Percentiles rank a stretch among this genome's conserved stretches.
Conservation (phyloP, 2,888 invertebrate genomes). For the Oasisia sp. region DNA sequence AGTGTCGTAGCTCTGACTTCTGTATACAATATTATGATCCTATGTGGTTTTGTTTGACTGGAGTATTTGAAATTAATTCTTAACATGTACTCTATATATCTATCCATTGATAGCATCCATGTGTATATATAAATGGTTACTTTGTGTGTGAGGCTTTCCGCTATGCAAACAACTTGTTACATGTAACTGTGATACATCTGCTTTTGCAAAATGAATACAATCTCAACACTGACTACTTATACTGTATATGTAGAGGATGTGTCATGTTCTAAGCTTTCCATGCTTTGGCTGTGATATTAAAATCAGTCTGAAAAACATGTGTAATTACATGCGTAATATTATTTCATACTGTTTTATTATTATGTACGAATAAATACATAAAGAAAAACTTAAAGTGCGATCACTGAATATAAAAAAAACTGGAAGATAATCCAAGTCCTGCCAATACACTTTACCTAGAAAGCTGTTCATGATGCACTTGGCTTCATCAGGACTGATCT, state of each 20-base stretch:
- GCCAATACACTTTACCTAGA: conserved; percentile 42
- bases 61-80: not conserved
- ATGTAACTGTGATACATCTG: not conserved
- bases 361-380: not conserved
- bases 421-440: not conserved
- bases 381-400: too few species aligned
- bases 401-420: not conserved
- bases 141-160: not conserved
- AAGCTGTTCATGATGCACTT: conserved; percentile 60
- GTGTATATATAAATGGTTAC: not conserved
- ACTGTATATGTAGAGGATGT: not conserved
- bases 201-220: not conserved
- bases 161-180: not conserved
- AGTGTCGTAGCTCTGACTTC: too few species aligned
- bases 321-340: not conserved
- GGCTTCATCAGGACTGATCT: conserved; percentile 52
- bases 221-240: not conserved
- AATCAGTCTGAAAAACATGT: not conserved
- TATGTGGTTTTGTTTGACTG: not conserved
- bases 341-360: not conserved
- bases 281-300: not conserved
- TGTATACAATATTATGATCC: not conserved
- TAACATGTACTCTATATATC: not conserved
- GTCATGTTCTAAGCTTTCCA: not conserved
- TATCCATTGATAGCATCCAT: not conserved